phyloP scores from a whole-genome alignment of 2,113 vertebrate genomes.

The Litocranius walleri region DNA sequence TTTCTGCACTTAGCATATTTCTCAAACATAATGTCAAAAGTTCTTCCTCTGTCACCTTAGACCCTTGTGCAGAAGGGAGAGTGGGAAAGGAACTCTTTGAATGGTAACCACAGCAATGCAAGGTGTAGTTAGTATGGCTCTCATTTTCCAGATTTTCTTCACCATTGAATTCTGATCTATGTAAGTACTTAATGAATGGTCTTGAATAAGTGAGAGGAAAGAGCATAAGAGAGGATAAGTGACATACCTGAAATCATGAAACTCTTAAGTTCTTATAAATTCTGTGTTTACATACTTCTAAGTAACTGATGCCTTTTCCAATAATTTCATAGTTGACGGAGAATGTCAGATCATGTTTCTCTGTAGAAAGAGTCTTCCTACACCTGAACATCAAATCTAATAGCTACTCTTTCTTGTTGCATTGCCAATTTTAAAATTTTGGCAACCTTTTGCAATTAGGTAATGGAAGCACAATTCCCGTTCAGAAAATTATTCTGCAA shows the following conservation, averaged over 20 bases:
- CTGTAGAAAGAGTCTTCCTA: neutral
- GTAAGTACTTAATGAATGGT: neutral
- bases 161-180: neutral
- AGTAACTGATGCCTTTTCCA: neutral
- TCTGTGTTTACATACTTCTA: neutral
- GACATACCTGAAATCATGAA: neutral
- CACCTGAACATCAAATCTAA: neutral
- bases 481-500: slow-evolving; percentile 66
- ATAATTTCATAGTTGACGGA: neutral
- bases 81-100: neutral
- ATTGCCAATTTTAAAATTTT: slow-evolving; percentile 51
- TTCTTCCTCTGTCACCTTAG: neutral
- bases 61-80: neutral
- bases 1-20: too few relatives aligned
- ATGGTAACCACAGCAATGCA: neutral
- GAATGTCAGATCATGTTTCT: slow-evolving; percentile 17
- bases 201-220: neutral
- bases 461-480: slow-evolving; percentile 75
- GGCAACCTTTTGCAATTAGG: slow-evolving; percentile 72
- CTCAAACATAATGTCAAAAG: too few relatives aligned
- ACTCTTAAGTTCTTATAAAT: neutral
- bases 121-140: neutral
- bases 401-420: neutral
- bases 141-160: neutral
- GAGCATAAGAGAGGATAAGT: neutral